phyloP scores from a whole-genome alignment of 2,113 vertebrate genomes.

The Channa argus region DNA sequence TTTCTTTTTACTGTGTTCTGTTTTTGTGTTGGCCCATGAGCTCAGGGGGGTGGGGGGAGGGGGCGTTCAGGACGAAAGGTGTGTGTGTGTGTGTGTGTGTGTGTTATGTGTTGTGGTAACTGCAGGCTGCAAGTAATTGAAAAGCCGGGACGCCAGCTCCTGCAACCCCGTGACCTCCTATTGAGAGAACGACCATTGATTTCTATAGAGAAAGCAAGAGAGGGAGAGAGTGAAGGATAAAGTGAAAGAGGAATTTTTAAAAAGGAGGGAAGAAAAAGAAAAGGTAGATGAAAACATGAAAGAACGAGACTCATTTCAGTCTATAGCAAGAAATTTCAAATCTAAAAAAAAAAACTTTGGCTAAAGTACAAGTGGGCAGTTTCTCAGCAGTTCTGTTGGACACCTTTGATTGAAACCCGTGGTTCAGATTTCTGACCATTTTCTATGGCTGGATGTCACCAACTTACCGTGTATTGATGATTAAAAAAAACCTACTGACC shows the following conservation, averaged over 20 bases:
- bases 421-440: too few species aligned
- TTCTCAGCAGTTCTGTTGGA: too few species aligned
- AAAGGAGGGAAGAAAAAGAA: background rate
- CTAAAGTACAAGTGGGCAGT: too few species aligned
- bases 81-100: constrained; percentile 43
- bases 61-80: constrained; percentile 15
- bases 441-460: too few species aligned
- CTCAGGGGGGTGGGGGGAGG: background rate
- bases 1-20: constrained; percentile 4
- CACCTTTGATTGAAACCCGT: too few species aligned
- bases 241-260: constrained; percentile 34
- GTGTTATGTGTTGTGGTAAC: constrained; percentile 44
- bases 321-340: too few species aligned
- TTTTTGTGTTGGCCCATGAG: constrained; percentile 7
- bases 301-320: too few species aligned
- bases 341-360: too few species aligned
- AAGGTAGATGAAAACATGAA: background rate
- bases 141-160: constrained; percentile 72
- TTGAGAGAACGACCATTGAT: constrained; percentile 82
- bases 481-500: too few species aligned
- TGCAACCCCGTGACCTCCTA: constrained; percentile 79
- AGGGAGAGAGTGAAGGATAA: constrained; percentile 12
- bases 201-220: constrained; percentile 65
- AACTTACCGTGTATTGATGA: too few species aligned
- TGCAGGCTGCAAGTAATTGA: constrained; percentile 83